A percentile compares a stretch with the other conserved stretches of the same genome.
Evolutionary conservation across 2,888 invertebrate genomes (phyloP).

Genomic region (Hydrotaea cyrtoneurina): DNA sequence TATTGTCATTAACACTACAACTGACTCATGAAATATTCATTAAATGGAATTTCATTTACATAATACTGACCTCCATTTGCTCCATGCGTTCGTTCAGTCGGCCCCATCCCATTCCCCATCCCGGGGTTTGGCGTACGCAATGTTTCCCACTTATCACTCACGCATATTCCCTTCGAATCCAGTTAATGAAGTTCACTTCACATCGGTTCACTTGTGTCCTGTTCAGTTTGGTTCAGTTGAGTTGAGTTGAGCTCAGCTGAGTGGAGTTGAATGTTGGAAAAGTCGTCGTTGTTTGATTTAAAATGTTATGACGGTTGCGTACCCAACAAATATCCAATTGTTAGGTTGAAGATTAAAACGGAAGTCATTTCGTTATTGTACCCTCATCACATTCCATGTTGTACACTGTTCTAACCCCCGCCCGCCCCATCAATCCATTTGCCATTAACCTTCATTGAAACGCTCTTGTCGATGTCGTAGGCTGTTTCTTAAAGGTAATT

Average conservation of each 20-base stretch:
- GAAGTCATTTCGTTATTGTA: slow-evolving; percentile 41
- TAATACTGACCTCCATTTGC: slow-evolving; percentile 40
- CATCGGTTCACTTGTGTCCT: neutral
- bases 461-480: neutral
- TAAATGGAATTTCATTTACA: slow-evolving; percentile 46
- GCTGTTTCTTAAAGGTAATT: slow-evolving; percentile 36
- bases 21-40: slow-evolving; percentile 59
- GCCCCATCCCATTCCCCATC: neutral
- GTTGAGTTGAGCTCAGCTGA: neutral
- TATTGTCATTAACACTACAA: slow-evolving; percentile 56
- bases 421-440: slow-evolving; percentile 47
- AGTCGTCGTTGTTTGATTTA: slow-evolving; percentile 17
- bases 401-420: no score
- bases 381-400: slow-evolving; percentile 49
- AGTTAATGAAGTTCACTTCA: slow-evolving; percentile 39
- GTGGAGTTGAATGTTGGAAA: neutral
- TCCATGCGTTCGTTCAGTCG: neutral
- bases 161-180: slow-evolving; percentile 22
- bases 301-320: slow-evolving; percentile 5
- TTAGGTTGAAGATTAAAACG: slow-evolving; percentile 30
- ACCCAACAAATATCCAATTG: slow-evolving; percentile 39
- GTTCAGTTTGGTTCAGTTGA: neutral
- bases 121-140: neutral
- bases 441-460: slow-evolving; percentile 44
- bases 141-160: slow-evolving; percentile 13